Conservation (phyloP, 1,140 invertebrate species). For the Pygmarrhopalites habei region DNA sequence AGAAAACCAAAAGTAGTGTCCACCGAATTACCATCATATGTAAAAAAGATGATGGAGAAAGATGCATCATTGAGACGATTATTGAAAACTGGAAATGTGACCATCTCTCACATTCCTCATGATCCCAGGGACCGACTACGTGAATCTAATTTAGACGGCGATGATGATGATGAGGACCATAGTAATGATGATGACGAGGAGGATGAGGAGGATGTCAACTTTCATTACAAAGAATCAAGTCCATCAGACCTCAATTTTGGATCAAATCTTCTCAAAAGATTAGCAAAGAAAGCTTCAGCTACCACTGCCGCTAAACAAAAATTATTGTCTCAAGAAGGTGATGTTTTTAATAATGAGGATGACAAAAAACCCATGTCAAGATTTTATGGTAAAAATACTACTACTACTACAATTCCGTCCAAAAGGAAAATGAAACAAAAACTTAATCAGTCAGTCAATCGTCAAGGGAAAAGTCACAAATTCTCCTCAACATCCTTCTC, state of each 20-base stretch:
- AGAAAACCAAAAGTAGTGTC: background rate
- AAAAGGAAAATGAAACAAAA: too few relatives aligned
- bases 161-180: too few relatives aligned
- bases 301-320: too few relatives aligned
- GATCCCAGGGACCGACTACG: background rate
- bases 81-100: slow-evolving; percentile 19
- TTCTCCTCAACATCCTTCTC: too few relatives aligned
- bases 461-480: too few relatives aligned
- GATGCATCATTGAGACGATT: slow-evolving; percentile 9
- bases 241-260: too few relatives aligned
- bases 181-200: too few relatives aligned
- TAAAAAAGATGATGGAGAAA: slow-evolving; percentile 17
- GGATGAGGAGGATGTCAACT: too few relatives aligned
- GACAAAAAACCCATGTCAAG: background rate
- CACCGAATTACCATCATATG: slow-evolving; percentile 12
- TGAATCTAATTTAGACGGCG: too few relatives aligned
- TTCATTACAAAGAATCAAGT: too few relatives aligned
- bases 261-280: background rate
- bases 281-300: background rate
- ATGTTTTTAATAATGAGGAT: background rate
- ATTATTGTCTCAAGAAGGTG: background rate
- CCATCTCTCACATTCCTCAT: slow-evolving; percentile 20
- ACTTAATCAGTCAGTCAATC: too few relatives aligned
- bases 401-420: background rate
- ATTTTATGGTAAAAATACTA: too few relatives aligned